Conservation (phyloP, 1,140 invertebrate genomes). For the Drosophila triauraria region DNA sequence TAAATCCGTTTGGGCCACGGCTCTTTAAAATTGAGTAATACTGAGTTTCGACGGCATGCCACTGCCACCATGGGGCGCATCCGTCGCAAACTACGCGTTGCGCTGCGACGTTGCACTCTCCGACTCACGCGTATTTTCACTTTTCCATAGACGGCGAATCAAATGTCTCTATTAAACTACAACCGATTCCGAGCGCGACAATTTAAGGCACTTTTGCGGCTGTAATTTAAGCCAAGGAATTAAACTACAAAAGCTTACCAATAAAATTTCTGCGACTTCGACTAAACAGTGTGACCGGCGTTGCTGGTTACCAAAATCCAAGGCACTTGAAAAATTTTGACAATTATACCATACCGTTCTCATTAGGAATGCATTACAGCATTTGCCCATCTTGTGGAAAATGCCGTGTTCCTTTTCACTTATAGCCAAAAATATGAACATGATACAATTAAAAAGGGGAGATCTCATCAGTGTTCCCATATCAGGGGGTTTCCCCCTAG, state of each 20-base stretch:
- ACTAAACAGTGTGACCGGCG: slow-evolving; percentile 22
- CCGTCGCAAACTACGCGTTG: slow-evolving; percentile 29
- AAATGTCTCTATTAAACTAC: background rate
- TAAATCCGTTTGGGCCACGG: background rate
- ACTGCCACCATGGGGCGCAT: slow-evolving; percentile 2
- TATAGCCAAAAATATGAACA: no score
- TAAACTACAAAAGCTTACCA: slow-evolving; percentile 66
- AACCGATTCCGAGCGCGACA: background rate
- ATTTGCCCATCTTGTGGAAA: no score
- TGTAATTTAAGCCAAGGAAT: background rate
- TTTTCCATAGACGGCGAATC: slow-evolving; percentile 5
- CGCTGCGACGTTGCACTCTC: slow-evolving; percentile 32
- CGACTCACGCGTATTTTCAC: slow-evolving; percentile 17
- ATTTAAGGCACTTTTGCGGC: slow-evolving; percentile 1
- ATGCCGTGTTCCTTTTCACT: no score
- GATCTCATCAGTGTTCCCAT: no score
- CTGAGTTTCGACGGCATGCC: slow-evolving; percentile 2
- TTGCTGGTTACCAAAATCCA: background rate
- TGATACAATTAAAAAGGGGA: no score
- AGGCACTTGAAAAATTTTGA: background rate
- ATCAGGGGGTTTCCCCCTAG: no score
- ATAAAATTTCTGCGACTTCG: slow-evolving; percentile 69
- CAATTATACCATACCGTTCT: no score
- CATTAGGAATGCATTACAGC: no score
- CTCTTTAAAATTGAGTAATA: slow-evolving; percentile 12